These are phyloP conservation scores for Oreochromis mossambicus DNA, from an alignment of 2,797 vertebrate species.

Conservation along the genomic window DNA sequence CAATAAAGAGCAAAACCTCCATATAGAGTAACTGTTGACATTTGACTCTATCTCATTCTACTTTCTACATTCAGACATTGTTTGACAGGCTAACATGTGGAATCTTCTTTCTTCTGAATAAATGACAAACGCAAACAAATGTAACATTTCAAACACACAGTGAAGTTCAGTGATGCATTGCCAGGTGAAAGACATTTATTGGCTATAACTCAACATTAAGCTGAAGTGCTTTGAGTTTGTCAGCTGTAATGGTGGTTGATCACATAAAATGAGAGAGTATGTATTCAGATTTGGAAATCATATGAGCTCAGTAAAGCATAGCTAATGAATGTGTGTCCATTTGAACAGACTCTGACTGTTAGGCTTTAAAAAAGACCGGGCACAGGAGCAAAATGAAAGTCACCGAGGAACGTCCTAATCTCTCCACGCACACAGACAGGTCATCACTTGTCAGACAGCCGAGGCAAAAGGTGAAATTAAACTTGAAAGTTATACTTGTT, in stretches of 20 bases:
- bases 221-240: background rate
- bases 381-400: background rate
- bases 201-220: background rate
- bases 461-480: slow-evolving; percentile 44
- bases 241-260: background rate
- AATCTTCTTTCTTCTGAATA: background rate
- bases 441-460: slow-evolving; percentile 12
- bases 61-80: background rate
- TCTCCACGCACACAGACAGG: slow-evolving; percentile 13
- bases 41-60: background rate
- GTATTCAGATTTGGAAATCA: background rate
- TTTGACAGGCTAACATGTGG: background rate
- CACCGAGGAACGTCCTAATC: slow-evolving; percentile 30
- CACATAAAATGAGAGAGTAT: background rate
- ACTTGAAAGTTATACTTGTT: slow-evolving; percentile 43
- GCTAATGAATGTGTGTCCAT: background rate
- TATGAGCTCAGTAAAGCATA: background rate
- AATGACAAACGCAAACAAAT: background rate
- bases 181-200: background rate
- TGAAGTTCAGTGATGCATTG: background rate
- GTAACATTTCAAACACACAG: background rate
- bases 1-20: background rate
- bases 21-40: background rate
- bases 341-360: background rate
- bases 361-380: background rate